These are phyloP conservation scores for Phrynosoma blainvillii DNA, from an alignment of 2,113 vertebrate genomes.

Conservation along the genomic window DNA sequence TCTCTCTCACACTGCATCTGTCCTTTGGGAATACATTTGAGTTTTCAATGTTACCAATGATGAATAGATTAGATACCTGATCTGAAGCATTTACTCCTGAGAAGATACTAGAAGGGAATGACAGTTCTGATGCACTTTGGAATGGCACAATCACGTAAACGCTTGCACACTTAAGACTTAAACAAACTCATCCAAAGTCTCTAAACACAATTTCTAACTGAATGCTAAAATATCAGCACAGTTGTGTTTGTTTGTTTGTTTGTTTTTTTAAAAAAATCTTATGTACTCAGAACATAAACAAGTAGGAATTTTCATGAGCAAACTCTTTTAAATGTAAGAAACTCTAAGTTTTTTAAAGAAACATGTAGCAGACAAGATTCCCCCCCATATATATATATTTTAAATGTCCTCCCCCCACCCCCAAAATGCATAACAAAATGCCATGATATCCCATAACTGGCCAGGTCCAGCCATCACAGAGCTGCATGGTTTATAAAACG, in stretches of 20 bases:
- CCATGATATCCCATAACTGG: conserved; percentile 71
- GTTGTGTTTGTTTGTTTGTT: too few relatives aligned
- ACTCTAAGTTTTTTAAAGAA: conserved; percentile 71
- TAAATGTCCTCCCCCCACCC: conserved; percentile 50
- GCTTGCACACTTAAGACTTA: conserved; percentile 90
- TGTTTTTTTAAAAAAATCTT: conserved; percentile 65
- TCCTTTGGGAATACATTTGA: conserved; percentile 78
- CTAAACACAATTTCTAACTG: conserved; percentile 76
- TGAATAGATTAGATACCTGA: conserved; percentile 80
- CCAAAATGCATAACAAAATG: conserved; percentile 71
- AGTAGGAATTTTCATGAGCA: conserved; percentile 78
- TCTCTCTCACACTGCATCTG: conserved; percentile 56
- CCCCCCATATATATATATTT: background rate
- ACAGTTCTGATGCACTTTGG: conserved; percentile 86
- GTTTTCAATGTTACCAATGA: conserved; percentile 74
- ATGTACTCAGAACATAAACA: conserved; percentile 82
- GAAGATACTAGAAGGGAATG: conserved; percentile 86
- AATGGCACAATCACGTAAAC: conserved; percentile 87
- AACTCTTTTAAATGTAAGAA: conserved; percentile 74
- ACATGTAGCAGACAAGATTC: conserved; percentile 64
- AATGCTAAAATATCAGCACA: conserved; percentile 77
- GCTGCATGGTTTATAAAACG: conserved; percentile 66
- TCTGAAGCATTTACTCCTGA: conserved; percentile 84
- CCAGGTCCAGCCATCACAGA: conserved; percentile 69
- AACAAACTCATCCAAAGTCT: conserved; percentile 79